Base-by-base conservation (phyloP, 2,888 invertebrate genomes). In the Campopleginae sp. region DNA sequence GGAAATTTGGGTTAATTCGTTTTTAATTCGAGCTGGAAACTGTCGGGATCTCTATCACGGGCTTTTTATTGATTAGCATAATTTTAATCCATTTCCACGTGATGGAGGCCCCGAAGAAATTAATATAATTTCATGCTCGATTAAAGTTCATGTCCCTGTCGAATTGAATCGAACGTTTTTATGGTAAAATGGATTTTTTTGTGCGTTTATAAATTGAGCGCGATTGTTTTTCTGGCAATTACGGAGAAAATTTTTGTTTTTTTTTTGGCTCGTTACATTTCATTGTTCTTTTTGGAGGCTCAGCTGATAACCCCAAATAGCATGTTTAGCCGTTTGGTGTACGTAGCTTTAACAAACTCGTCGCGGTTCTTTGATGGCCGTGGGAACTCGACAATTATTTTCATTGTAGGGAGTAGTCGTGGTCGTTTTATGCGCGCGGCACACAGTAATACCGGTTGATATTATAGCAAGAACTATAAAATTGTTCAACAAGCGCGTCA, bases 311-410 rank as follows among this genome's bases (percentile, higher is more conserved):
- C 19, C 63, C 27, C 51, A 61, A 65, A 80, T 51, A 23, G 78
- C 44, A 54, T 42, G 44, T 65, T 77, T 58, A 70, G 19, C 42
- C 44, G 44, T 42, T 58, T n/a, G 17, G n/a, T 44, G 27, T 46
- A 38, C n/a, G 74, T 38, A 74, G 81, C 78, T 38, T 10, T 80
- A 78, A 87, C 82, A 90, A 91, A 72, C 89, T 81, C 78, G 84
- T 78, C 86, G 87, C 85, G 84, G 71, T 88, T 88, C 71, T 81
- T 79, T 79, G 91, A 93, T 91, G 88, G 89, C 80, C 92, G 93
- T 93, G 93, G 89, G 93, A 93, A 91, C 90, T 86, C 77, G 88
- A 87, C 91, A 92, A 93, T 93, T 93, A 92, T 91, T 90, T 89
- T 89, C 90, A 92, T 91, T 91, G 91, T 91, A 88, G 66, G 51